A percentile compares a stretch with the other conserved stretches of the same genome.
Conservation (phyloP, 2,797 vertebrate species). For the Urophycis tenuis region DNA sequence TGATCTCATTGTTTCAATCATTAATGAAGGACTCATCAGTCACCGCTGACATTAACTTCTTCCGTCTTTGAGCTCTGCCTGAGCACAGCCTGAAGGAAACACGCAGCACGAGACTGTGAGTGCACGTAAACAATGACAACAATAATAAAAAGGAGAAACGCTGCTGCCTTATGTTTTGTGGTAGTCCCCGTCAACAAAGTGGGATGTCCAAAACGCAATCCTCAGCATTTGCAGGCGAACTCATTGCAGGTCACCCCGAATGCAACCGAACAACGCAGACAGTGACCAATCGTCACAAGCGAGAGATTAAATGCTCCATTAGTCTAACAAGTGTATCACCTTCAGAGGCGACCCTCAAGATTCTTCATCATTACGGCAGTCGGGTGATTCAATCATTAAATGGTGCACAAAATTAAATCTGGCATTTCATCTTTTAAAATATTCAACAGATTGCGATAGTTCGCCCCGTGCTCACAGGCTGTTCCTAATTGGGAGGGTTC, state of each 20-base stretch:
- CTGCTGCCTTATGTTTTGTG: background rate
- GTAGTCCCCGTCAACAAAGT: too few species aligned
- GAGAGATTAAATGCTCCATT: background rate
- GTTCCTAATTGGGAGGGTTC: background rate
- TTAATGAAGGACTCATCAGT: background rate
- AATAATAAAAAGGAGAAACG: background rate
- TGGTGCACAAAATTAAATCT: background rate
- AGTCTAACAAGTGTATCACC: background rate
- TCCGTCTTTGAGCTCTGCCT: too few species aligned
- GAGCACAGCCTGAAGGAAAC: too few species aligned
- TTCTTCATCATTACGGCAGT: background rate
- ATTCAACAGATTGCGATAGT: background rate
- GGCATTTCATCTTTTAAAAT: background rate
- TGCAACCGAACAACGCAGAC: background rate
- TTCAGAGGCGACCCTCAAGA: background rate
- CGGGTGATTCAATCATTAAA: background rate
- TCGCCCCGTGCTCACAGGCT: background rate
- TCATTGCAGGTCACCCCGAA: background rate
- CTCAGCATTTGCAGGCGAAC: background rate
- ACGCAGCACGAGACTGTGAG: too few species aligned
- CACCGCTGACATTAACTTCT: background rate
- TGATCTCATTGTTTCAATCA: background rate
- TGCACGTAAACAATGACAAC: too few species aligned
- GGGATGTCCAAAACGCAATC: too few species aligned
- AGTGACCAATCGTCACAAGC: too few species aligned